phyloP scores from a whole-genome alignment of 1,140 invertebrate genomes.

The Probaryconus sp. region DNA sequence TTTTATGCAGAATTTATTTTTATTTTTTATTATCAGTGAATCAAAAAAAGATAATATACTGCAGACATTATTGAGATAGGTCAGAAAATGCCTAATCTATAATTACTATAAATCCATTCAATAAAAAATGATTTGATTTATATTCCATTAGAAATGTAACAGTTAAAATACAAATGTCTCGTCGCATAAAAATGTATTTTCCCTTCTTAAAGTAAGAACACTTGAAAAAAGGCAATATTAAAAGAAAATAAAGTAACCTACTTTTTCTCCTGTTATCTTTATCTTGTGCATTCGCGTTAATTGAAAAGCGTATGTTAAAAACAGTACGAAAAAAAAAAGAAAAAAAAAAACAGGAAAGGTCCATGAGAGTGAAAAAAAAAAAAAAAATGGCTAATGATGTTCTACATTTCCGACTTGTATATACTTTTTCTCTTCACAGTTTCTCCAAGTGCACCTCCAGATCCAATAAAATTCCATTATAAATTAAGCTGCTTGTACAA shows the following conservation, averaged over 20 bases:
- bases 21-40: no score
- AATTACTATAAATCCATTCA: no score
- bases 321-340: slow-evolving; percentile 17
- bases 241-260: slow-evolving; percentile 49
- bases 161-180: no score
- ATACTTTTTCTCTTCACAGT: slow-evolving; percentile 52
- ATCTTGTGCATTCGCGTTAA: slow-evolving; percentile 50
- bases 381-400: slow-evolving; percentile 60
- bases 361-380: slow-evolving; percentile 51
- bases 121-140: no score
- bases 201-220: slow-evolving; percentile 20
- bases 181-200: slow-evolving; percentile 9
- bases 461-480: slow-evolving; percentile 60
- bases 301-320: slow-evolving; percentile 44
- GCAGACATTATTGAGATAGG: no score
- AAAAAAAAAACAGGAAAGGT: slow-evolving; percentile 22
- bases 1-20: no score
- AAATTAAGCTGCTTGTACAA: slow-evolving; percentile 60
- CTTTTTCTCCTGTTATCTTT: slow-evolving; percentile 48
- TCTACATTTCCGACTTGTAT: slow-evolving; percentile 55
- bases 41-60: no score
- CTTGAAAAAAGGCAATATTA: slow-evolving; percentile 41
- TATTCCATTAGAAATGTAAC: no score
- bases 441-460: slow-evolving; percentile 56
- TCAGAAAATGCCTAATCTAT: no score